A percentile compares a stretch with the other conserved stretches of the same genome.
Conservation (phyloP, 1,140 invertebrate species). For the Scaptomyza pallida region DNA sequence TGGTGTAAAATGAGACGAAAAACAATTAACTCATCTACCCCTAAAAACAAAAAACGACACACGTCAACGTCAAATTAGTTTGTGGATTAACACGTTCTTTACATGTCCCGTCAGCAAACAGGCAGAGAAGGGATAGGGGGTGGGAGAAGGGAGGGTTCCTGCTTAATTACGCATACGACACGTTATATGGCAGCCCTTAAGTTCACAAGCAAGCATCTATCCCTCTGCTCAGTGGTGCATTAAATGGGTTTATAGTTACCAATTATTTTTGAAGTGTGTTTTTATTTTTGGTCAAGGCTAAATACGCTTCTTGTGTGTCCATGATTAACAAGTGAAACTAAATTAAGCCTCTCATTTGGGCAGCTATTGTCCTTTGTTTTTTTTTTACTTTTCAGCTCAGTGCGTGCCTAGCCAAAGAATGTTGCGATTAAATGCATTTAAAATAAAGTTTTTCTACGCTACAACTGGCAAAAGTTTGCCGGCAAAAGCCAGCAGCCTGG, state of each 20-base stretch:
- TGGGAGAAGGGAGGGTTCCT: too few species aligned
- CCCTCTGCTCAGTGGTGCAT: constrained; percentile 45
- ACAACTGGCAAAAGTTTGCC: constrained; percentile 50
- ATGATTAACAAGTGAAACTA: constrained; percentile 53
- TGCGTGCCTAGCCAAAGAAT: constrained; percentile 12
- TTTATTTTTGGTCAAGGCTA: constrained; percentile 46
- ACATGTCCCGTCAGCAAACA: constrained; percentile 35
- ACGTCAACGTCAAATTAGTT: constrained; percentile 75
- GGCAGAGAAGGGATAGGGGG: too few species aligned
- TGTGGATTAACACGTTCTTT: constrained; percentile 71
- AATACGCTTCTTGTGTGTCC: constrained; percentile 35
- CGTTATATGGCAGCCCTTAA: constrained; percentile 27
- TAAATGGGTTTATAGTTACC: constrained; percentile 61
- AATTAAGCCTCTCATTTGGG: constrained; percentile 23
- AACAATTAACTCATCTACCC: constrained; percentile 65
- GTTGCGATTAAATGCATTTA: constrained; percentile 37
- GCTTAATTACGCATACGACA: constrained; percentile 69
- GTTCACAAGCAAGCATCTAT: constrained; percentile 15
- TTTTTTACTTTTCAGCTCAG: neutral
- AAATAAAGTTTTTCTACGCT: constrained; percentile 61
- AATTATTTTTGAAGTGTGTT: constrained; percentile 48
- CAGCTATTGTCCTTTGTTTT: neutral
- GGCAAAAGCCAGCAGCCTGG: constrained; percentile 14
- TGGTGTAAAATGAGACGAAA: constrained; percentile 63
- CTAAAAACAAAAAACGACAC: constrained; percentile 12